phyloP scores from a whole-genome alignment of 1,140 invertebrate species.

The Diorhabda carinulata region DNA sequence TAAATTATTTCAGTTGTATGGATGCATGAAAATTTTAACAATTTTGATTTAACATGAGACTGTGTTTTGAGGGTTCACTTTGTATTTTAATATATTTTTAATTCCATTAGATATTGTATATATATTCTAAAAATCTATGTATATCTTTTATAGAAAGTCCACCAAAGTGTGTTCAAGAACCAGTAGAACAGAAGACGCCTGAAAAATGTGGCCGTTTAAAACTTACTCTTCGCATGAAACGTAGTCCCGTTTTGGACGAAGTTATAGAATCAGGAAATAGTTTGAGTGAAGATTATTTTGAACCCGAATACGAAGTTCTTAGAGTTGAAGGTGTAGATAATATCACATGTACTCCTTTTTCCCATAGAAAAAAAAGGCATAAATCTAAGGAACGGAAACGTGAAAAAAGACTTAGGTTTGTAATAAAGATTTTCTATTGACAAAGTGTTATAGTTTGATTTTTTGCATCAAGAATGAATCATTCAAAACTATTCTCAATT shows the following conservation, averaged over 20 bases:
- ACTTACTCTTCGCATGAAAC: slow-evolving; percentile 77
- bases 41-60: too few species aligned
- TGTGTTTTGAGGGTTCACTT: too few species aligned
- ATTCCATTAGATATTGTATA: too few species aligned
- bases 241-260: slow-evolving; percentile 80
- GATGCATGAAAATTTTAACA: too few species aligned
- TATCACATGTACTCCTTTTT: slow-evolving; percentile 38
- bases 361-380: slow-evolving; percentile 62
- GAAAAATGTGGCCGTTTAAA: slow-evolving; percentile 61
- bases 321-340: slow-evolving; percentile 72
- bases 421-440: neutral
- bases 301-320: slow-evolving; percentile 79
- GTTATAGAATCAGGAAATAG: slow-evolving; percentile 76
- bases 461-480: too few species aligned
- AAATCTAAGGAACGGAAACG: slow-evolving; percentile 56
- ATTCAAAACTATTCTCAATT: too few species aligned
- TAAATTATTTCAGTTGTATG: too few species aligned
- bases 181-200: slow-evolving; percentile 35
- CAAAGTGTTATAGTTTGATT: too few species aligned
- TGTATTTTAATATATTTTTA: too few species aligned
- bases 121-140: neutral
- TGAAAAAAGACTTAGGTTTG: slow-evolving; percentile 9
- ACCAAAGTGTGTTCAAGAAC: slow-evolving; percentile 31
- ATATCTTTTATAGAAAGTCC: slow-evolving; percentile 6
- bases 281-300: slow-evolving; percentile 60